Percentiles rank a stretch among this genome's conserved stretches.
These are phyloP conservation scores for Pteropus rufus DNA, from an alignment of 2,797 vertebrate genomes.

Conservation along the genomic window DNA sequence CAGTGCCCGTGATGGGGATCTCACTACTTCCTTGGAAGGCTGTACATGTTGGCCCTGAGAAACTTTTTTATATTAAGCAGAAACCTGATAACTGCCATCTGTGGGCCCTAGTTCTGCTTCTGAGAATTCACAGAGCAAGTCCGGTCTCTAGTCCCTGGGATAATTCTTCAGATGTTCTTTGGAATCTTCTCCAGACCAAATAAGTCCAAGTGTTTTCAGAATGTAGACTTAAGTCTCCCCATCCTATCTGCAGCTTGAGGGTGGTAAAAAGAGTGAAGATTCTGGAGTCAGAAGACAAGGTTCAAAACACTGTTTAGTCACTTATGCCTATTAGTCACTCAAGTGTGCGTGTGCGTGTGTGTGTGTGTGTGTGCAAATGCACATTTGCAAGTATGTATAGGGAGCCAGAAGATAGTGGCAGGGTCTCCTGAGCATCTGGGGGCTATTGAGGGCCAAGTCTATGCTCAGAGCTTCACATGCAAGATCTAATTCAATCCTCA, in stretches of 20 bases:
- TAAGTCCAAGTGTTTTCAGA: neutral
- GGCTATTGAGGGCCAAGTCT: neutral
- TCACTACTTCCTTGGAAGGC: neutral
- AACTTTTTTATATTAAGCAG: neutral
- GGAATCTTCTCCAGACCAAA: neutral
- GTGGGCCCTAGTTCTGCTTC: neutral
- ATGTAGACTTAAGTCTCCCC: neutral
- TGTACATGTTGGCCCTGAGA: neutral
- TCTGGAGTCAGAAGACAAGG: neutral
- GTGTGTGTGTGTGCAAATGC: fast-evolving
- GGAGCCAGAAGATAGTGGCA: fast-evolving
- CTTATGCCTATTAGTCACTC: neutral
- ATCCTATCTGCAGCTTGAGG: neutral
- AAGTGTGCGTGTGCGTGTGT: fast-evolving
- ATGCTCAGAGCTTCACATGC: neutral
- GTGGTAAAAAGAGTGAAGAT: neutral
- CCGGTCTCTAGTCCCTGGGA: neutral
- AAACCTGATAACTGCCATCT: neutral
- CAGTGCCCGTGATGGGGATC: neutral
- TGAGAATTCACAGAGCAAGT: neutral
- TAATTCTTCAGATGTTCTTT: neutral
- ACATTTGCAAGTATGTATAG: neutral
- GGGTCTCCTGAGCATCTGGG: neutral
- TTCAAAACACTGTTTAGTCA: neutral
- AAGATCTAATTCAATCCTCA: neutral